Evolutionary conservation across 2,797 vertebrate species (phyloP).

Genomic region (Zalophus californianus): DNA sequence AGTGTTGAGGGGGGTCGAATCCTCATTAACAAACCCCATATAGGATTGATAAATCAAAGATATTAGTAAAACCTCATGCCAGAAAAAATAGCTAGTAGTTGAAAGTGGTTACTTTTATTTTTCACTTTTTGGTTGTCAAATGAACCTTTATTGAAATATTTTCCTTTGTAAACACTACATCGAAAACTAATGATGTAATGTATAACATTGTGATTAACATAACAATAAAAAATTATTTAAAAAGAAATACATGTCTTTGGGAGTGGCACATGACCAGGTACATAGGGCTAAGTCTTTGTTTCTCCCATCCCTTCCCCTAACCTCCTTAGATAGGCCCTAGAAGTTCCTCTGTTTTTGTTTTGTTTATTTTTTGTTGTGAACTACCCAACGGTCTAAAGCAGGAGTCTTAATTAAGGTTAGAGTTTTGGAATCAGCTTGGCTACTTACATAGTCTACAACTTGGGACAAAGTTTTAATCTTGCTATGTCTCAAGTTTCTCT

Average conservation of each 20-base stretch:
- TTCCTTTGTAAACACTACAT: too few relatives aligned
- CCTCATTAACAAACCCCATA: neutral
- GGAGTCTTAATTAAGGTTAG: neutral
- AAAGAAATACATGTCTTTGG: neutral
- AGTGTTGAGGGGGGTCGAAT: neutral
- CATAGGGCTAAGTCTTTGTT: neutral
- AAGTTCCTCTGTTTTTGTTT: neutral
- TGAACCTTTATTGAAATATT: too few relatives aligned
- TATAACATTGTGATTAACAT: too few relatives aligned
- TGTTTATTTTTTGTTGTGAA: neutral
- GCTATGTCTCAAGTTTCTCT: neutral
- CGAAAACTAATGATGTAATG: too few relatives aligned
- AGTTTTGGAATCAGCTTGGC: neutral
- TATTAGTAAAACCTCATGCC: neutral
- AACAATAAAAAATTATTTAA: too few relatives aligned
- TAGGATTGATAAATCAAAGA: neutral
- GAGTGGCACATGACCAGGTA: accelerated
- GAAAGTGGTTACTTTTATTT: neutral
- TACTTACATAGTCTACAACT: neutral
- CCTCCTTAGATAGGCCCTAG: neutral
- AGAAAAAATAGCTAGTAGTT: neutral
- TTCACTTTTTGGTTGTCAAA: too few relatives aligned
- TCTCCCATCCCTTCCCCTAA: neutral
- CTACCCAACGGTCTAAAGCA: neutral
- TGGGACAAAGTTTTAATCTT: neutral